Percentiles rank a stretch among this genome's conserved stretches.
Conservation (phyloP, 2,797 vertebrate species). For the Ptychadena robeensis region DNA sequence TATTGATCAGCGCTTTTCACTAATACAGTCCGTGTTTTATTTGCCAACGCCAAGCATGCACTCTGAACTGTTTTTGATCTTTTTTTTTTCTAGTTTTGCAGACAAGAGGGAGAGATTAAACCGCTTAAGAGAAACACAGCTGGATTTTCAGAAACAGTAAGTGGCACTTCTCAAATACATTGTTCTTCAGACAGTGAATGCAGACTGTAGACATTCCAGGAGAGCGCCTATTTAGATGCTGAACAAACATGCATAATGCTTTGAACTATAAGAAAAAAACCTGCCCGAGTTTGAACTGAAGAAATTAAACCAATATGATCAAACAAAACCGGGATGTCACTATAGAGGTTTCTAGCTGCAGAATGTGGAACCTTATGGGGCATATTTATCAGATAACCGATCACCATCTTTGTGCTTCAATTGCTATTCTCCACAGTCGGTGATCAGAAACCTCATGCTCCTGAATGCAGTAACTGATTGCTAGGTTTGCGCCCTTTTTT, state of each 20-base stretch:
- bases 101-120: slow-evolving; percentile 90
- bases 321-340: no score
- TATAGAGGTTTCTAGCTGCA: no score
- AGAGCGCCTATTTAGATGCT: background rate
- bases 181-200: slow-evolving; percentile 1
- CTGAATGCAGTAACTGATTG: no score
- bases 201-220: background rate
- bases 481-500: no score
- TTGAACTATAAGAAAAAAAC: background rate
- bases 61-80: background rate
- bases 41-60: background rate
- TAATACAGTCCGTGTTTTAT: background rate
- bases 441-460: no score
- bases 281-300: background rate
- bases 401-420: no score
- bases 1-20: background rate
- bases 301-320: background rate
- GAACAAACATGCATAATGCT: background rate
- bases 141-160: slow-evolving; percentile 91
- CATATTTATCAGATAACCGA: no score
- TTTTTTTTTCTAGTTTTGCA: slow-evolving; percentile 78
- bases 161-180: slow-evolving; percentile 59
- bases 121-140: slow-evolving; percentile 85
- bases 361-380: no score
- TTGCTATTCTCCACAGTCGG: no score